phyloP scores from a whole-genome alignment of 2,888 invertebrate genomes.

The Latrodectus elegans region DNA sequence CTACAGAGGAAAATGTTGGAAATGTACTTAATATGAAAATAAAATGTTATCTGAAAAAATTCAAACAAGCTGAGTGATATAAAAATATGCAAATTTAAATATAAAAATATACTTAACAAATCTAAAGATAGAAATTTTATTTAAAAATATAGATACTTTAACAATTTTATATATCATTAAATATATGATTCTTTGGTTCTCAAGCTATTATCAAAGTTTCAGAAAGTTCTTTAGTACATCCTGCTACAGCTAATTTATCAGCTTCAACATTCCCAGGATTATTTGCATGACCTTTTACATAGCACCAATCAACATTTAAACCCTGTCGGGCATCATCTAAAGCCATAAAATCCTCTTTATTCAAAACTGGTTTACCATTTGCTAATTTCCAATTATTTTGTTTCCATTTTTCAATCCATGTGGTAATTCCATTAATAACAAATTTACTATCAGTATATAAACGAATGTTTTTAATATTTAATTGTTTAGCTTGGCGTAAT shows the following conservation, averaged over 20 bases:
- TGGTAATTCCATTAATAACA: conserved; percentile 85
- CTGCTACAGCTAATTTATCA: conserved; percentile 83
- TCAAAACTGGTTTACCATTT: conserved; percentile 86
- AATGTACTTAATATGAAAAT: no score
- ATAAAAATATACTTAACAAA: no score
- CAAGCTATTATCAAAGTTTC: conserved; percentile 50
- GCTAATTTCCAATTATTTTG: conserved; percentile 87
- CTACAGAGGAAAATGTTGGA: no score
- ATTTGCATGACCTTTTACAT: conserved; percentile 89
- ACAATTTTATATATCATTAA: not conserved
- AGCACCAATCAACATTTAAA: conserved; percentile 83
- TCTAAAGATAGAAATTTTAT: not conserved
- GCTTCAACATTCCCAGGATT: conserved; percentile 92
- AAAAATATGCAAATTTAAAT: no score
- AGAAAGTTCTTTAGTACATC: conserved; percentile 43
- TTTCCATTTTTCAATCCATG: conserved; percentile 94
- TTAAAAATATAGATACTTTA: not conserved
- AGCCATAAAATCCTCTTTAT: conserved; percentile 87
- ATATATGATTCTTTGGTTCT: not conserved
- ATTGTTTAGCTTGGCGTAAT: conserved; percentile 80
- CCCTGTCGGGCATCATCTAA: conserved; percentile 81
- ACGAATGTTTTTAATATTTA: conserved; percentile 80
- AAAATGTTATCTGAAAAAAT: no score
- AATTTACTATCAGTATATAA: conserved; percentile 94
- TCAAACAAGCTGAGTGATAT: no score